Percentiles rank a stretch among this genome's conserved stretches.
phyloP scores from a whole-genome alignment of 1,140 invertebrate genomes.

The Antheraea mylitta region DNA sequence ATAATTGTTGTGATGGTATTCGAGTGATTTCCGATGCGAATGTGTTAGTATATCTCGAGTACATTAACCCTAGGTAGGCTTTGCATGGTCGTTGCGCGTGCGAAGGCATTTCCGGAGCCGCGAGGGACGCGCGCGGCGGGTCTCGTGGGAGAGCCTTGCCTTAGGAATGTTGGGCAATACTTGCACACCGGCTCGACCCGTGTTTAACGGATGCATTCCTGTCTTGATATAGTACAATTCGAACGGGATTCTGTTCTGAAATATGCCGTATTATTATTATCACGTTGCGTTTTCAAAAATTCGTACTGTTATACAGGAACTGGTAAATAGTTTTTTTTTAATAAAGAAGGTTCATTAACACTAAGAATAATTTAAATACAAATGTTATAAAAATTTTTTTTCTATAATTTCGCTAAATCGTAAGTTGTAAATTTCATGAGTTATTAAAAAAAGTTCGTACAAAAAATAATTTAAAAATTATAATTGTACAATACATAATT shows the following conservation, averaged over 20 bases:
- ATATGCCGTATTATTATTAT: background rate
- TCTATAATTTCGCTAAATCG: no score
- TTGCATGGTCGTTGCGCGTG: constrained; percentile 43
- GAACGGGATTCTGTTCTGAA: background rate
- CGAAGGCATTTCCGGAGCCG: constrained; percentile 52
- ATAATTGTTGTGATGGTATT: constrained; percentile 31
- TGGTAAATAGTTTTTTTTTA: no score
- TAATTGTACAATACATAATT: no score
- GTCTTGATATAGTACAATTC: background rate
- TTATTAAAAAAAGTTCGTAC: no score
- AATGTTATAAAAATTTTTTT: no score
- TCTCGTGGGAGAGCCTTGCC: constrained; percentile 20
- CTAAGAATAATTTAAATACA: no score
- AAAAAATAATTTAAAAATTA: no score
- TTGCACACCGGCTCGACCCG: constrained; percentile 25
- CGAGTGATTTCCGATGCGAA: constrained; percentile 35
- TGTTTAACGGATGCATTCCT: constrained; percentile 22
- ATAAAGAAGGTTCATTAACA: no score
- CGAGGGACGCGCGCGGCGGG: constrained; percentile 17
- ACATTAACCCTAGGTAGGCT: constrained; percentile 48
- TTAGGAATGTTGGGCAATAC: constrained; percentile 53
- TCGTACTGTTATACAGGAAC: no score
- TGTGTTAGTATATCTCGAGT: constrained; percentile 26
- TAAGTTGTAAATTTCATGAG: no score
- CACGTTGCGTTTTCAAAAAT: no score